These are phyloP conservation scores for Trypoxylus dichotomus DNA, from an alignment of 1,140 invertebrate species.

Conservation along the genomic window DNA sequence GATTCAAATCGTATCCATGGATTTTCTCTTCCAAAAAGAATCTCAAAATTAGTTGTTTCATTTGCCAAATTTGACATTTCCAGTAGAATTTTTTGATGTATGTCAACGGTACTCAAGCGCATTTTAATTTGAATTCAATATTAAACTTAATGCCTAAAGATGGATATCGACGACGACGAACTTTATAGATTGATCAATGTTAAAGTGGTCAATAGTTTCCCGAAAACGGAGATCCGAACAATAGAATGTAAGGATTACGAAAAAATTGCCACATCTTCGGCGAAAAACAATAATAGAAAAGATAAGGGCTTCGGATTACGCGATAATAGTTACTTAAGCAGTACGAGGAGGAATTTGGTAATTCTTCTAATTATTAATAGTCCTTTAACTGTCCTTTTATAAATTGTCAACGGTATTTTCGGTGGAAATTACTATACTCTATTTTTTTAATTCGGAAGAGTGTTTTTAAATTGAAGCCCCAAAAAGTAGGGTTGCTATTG, in stretches of 20 bases:
- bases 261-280: background rate
- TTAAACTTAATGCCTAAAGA: background rate
- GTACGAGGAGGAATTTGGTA: background rate
- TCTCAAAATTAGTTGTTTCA: no score
- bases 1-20: no score
- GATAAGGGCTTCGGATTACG: background rate
- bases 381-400: no score
- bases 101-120: no score
- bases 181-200: conserved; percentile 1
- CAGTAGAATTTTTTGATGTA: background rate
- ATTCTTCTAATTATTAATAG: background rate
- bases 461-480: no score
- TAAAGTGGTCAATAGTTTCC: background rate
- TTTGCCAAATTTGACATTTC: background rate
- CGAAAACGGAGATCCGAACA: conserved; percentile 26
- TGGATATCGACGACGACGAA: conserved; percentile 19
- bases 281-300: background rate
- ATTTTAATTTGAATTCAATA: background rate
- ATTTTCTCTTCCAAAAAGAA: no score
- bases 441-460: no score
- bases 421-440: no score
- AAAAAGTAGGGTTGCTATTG: no score
- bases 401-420: no score
- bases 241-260: conserved; percentile 27
- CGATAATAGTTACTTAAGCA: background rate